Percentiles rank a stretch among this genome's conserved stretches.
Conservation (phyloP, 2,888 invertebrate species). For the Hydraecia micacea region DNA sequence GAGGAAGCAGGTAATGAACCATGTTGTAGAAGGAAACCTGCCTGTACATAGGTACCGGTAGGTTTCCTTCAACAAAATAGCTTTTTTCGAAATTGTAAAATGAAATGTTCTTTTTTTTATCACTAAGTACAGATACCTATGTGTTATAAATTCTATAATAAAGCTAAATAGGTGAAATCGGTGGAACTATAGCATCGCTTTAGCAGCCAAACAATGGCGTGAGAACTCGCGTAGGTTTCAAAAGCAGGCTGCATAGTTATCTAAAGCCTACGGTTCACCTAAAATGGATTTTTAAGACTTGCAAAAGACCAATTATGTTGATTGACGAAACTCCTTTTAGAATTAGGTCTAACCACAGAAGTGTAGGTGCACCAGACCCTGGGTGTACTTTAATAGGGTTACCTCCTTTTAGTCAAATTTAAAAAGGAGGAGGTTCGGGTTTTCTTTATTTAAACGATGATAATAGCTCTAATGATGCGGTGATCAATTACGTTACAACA, state of each 20-base stretch:
- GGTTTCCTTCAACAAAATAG: too few relatives aligned
- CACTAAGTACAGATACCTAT: too few relatives aligned
- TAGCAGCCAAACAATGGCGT: conserved; percentile 40
- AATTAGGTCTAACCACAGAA: neutral
- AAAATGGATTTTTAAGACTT: conserved; percentile 32
- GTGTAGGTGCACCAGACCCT: neutral
- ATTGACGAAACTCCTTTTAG: neutral
- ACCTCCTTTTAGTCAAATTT: neutral
- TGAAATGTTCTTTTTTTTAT: too few relatives aligned
- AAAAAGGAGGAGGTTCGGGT: neutral
- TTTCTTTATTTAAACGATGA: neutral
- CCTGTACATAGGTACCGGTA: neutral
- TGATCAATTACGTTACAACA: neutral
- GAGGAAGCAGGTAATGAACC: conserved; percentile 9
- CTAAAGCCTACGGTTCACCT: conserved; percentile 32
- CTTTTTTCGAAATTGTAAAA: too few relatives aligned
- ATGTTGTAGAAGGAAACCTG: conserved; percentile 22
- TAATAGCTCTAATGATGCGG: neutral
- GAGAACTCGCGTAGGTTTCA: conserved; percentile 49
- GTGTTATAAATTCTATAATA: too few relatives aligned
- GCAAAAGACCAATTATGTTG: conserved; percentile 27
- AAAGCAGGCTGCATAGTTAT: conserved; percentile 1
- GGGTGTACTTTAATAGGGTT: neutral
- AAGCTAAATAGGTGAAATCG: conserved; percentile 19
- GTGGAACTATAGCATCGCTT: neutral